These are phyloP conservation scores for Grus americana DNA, from an alignment of 2,113 vertebrate species.

Conservation along the genomic window DNA sequence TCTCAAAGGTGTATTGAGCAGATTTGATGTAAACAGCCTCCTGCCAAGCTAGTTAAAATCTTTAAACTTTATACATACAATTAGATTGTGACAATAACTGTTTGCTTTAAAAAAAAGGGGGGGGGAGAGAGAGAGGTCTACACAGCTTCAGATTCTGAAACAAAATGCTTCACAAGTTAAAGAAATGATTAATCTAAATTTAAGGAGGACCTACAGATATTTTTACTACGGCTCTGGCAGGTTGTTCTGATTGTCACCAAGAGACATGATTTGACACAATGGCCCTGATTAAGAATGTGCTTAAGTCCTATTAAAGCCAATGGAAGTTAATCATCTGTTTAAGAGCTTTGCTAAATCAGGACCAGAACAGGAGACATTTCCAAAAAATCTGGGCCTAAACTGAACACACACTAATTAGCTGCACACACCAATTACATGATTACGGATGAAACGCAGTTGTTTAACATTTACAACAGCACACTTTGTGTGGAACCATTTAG, in stretches of 20 bases:
- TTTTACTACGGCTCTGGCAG: background rate
- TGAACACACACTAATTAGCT: constrained; percentile 45
- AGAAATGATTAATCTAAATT: constrained; percentile 2
- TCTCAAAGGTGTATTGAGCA: constrained; percentile 55
- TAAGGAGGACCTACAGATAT: constrained; percentile 16
- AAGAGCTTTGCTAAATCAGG: constrained; percentile 71
- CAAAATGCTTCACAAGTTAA: background rate
- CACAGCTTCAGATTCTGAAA: background rate
- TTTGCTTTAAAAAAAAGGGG: background rate
- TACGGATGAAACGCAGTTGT: constrained; percentile 51
- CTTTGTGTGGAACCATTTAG: constrained; percentile 35
- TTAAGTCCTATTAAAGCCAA: constrained; percentile 69
- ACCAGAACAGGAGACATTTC: constrained; percentile 63
- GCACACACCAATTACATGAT: constrained; percentile 48
- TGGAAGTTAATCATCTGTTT: constrained; percentile 67
- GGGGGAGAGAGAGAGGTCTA: background rate
- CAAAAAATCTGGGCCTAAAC: constrained; percentile 60
- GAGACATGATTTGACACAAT: constrained; percentile 55
- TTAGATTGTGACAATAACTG: constrained; percentile 46
- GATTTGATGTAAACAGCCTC: constrained; percentile 53
- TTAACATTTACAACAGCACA: constrained; percentile 38
- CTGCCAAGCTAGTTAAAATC: constrained; percentile 62
- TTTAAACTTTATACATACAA: constrained; percentile 50
- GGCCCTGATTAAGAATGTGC: constrained; percentile 59
- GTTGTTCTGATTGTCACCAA: constrained; percentile 46